These are phyloP conservation scores for Caretta caretta DNA, from an alignment of 2,113 vertebrate species.

Conservation along the genomic window DNA sequence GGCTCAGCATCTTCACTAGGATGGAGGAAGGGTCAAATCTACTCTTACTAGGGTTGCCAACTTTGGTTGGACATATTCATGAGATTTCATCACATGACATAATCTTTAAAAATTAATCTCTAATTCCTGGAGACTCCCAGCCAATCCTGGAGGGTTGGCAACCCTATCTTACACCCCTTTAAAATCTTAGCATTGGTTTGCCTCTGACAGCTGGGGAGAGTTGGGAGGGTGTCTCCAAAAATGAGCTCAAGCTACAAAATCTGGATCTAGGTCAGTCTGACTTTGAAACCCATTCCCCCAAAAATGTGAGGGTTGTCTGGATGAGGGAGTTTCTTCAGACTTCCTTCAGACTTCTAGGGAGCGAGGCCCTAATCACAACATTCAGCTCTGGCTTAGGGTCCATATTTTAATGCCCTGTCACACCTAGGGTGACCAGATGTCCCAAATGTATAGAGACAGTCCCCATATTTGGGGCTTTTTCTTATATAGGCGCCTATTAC, in stretches of 20 bases:
- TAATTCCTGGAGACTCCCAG: no score
- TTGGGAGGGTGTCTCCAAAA: background rate
- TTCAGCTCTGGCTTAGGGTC: background rate
- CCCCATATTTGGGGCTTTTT: no score
- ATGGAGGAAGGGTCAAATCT: background rate
- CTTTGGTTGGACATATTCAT: no score
- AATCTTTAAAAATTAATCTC: no score
- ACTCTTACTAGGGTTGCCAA: background rate
- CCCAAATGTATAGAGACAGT: no score
- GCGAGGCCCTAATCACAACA: background rate
- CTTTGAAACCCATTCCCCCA: background rate
- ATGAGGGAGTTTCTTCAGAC: background rate
- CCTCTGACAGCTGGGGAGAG: background rate
- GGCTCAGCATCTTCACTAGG: background rate
- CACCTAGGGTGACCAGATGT: no score
- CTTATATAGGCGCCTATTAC: no score
- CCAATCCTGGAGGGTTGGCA: no score
- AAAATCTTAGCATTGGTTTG: background rate
- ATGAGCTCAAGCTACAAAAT: background rate
- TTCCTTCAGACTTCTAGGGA: background rate
- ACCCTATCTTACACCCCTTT: background rate
- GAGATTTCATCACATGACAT: no score
- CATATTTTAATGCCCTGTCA: no score
- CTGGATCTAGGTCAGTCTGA: background rate
- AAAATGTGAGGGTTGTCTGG: background rate